phyloP scores from a whole-genome alignment of 2,888 invertebrate genomes.

The Boloria selene region DNA sequence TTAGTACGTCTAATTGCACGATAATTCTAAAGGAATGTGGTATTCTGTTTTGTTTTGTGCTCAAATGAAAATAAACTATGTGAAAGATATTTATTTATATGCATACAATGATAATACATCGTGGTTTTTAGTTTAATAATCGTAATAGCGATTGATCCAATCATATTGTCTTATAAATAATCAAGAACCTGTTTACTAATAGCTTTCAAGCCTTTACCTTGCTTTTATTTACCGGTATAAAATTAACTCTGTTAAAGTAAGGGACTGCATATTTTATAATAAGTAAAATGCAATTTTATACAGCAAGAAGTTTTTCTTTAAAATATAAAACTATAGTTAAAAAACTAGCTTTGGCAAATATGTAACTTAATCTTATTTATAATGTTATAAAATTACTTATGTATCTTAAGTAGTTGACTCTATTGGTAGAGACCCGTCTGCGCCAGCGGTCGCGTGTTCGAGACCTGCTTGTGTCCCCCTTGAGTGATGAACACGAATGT shows the following conservation, averaged over 20 bases:
- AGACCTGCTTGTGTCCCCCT: no score
- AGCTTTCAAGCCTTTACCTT: not conserved
- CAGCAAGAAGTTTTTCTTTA: not conserved
- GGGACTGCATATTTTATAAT: not conserved
- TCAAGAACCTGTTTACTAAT: slow-evolving; percentile 4
- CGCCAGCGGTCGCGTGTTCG: no score
- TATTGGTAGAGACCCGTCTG: no score
- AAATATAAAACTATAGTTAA: no score
- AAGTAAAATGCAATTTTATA: not conserved
- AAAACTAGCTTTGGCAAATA: no score
- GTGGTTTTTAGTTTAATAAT: slow-evolving; percentile 16
- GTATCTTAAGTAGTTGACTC: no score
- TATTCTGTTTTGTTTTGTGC: slow-evolving; percentile 17
- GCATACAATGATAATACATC: slow-evolving; percentile 13
- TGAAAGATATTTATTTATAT: not conserved
- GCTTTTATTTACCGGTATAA: not conserved
- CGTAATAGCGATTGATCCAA: slow-evolving; percentile 14
- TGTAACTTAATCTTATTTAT: no score
- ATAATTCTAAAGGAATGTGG: slow-evolving; percentile 19
- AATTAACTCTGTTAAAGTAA: not conserved
- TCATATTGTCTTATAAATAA: slow-evolving; percentile 23
- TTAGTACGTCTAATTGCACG: slow-evolving; percentile 29
- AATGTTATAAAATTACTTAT: no score
- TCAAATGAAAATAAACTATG: slow-evolving; percentile 26
- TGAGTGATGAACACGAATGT: no score